phyloP scores from a whole-genome alignment of 2,888 invertebrate species.

The Heteropelma amictum region DNA sequence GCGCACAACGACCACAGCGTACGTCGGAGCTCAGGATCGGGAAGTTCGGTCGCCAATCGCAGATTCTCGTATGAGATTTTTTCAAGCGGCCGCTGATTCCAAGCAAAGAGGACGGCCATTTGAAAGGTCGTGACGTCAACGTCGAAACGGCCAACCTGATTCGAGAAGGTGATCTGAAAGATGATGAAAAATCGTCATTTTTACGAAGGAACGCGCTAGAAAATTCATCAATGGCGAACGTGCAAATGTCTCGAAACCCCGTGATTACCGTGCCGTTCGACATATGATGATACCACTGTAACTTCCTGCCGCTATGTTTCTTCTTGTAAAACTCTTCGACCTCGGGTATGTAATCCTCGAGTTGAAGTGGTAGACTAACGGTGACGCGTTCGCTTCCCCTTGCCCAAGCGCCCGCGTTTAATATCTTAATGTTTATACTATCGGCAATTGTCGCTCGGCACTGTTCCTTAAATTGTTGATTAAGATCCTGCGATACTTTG shows the following conservation, averaged over 20 bases:
- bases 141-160: constrained; percentile 95
- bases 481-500: constrained; percentile 97
- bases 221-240: too few species aligned
- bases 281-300: constrained; percentile 99
- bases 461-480: constrained; percentile 90
- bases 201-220: too few species aligned
- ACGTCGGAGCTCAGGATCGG: constrained; percentile 95
- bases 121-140: constrained; percentile 99
- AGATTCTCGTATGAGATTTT: constrained; percentile 98
- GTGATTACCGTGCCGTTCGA: constrained; percentile 98
- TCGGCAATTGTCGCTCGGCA: constrained; percentile 89
- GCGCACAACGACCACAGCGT: constrained; percentile 98
- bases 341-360: constrained; percentile 99
- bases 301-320: constrained; percentile 97
- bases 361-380: constrained; percentile 96
- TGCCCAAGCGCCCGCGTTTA: constrained; percentile 99
- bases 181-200: too few species aligned
- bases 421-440: constrained; percentile 98
- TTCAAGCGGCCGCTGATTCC: constrained; percentile 97
- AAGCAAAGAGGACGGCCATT: constrained; percentile 99
- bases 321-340: constrained; percentile 99
- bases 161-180: constrained; percentile 91
- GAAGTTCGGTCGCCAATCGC: constrained; percentile 96
- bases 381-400: constrained; percentile 95
- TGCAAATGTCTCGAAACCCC: too few species aligned